Evolutionary conservation across 1,140 invertebrate genomes (phyloP).

Genomic region (Drosophila seguyi): DNA sequence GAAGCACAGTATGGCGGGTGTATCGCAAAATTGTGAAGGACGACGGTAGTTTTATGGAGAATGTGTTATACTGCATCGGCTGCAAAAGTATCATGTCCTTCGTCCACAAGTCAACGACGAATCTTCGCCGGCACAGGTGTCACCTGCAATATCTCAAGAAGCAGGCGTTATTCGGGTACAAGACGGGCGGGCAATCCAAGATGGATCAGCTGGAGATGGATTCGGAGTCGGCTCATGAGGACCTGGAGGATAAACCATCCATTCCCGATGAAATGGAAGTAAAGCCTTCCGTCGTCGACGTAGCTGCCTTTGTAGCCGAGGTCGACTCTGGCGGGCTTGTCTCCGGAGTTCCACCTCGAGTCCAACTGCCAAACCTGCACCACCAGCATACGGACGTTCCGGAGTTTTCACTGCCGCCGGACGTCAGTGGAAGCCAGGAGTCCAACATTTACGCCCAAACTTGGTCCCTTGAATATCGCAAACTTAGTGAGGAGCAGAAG

Average conservation of each 20-base stretch:
- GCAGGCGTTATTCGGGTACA: constrained; percentile 6
- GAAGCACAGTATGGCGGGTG: constrained; percentile 68
- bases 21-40: constrained; percentile 65
- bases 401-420: constrained; percentile 26
- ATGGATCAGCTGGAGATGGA: constrained; percentile 18
- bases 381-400: constrained; percentile 7
- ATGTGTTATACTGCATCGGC: constrained; percentile 60
- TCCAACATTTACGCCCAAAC: constrained; percentile 63
- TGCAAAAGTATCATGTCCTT: constrained; percentile 68
- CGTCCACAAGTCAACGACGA: constrained; percentile 66
- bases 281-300: constrained; percentile 44
- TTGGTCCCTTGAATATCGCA: constrained; percentile 69
- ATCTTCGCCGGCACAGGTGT: constrained; percentile 62
- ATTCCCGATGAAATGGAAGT: constrained; percentile 45
- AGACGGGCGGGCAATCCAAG: constrained; percentile 16
- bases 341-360: neutral
- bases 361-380: neutral
- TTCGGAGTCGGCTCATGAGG: constrained; percentile 28
- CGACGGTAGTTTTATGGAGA: constrained; percentile 59
- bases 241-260: constrained; percentile 27
- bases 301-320: constrained; percentile 33
- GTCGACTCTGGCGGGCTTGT: neutral
- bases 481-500: constrained; percentile 66
- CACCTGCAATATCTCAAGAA: constrained; percentile 67
- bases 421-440: constrained; percentile 51